phyloP scores from a whole-genome alignment of 2,888 invertebrate species.

The Pseudococcus longispinus region DNA sequence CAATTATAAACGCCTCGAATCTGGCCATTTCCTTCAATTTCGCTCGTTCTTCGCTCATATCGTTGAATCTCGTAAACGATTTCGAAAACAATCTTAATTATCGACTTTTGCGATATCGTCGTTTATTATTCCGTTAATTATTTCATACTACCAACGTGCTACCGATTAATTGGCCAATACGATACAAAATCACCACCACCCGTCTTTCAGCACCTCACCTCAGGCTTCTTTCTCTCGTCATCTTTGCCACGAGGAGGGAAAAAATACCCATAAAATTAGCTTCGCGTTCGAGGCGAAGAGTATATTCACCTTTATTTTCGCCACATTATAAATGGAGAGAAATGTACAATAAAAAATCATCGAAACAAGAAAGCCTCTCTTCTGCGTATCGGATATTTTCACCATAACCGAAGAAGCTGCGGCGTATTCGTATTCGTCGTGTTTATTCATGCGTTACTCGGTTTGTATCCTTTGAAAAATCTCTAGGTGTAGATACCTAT shows the following conservation, averaged over 20 bases:
- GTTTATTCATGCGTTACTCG: background rate
- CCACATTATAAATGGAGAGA: background rate
- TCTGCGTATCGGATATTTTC: background rate
- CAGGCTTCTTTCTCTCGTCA: background rate
- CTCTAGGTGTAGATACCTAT: too few relatives aligned
- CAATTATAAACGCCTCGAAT: too few relatives aligned
- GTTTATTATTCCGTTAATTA: background rate
- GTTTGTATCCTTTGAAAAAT: background rate
- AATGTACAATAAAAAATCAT: background rate
- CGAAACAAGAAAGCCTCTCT: background rate
- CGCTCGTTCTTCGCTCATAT: background rate
- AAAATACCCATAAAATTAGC: background rate
- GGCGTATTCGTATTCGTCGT: background rate
- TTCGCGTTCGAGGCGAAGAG: background rate
- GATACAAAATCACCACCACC: background rate
- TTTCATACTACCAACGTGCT: background rate
- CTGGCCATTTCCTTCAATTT: background rate
- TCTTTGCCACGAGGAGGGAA: background rate
- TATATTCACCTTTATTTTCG: background rate
- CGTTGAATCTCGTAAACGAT: background rate
- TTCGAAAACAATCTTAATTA: background rate
- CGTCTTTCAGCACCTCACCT: background rate
- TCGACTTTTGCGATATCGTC: background rate
- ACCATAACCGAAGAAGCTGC: background rate
- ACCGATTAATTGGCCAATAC: background rate